Percentiles rank a stretch among this genome's conserved stretches.
Evolutionary conservation across 2,113 vertebrate genomes (phyloP).

Genomic region (Percina caprodes): DNA sequence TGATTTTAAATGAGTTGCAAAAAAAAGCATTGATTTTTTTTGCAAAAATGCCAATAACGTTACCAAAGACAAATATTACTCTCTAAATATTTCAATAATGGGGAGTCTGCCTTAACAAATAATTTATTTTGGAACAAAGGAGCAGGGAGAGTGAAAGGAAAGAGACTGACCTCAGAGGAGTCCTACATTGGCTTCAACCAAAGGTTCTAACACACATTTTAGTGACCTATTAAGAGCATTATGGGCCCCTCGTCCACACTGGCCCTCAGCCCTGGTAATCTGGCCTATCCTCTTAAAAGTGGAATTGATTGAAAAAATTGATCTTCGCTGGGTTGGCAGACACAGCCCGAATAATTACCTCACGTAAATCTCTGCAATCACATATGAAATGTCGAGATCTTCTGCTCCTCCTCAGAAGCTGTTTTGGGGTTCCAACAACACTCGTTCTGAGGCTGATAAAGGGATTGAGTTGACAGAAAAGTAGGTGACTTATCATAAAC

Average conservation of each 20-base stretch:
- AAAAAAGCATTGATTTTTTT: conserved; percentile 70
- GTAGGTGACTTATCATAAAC: conserved; percentile 41
- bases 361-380: conserved; percentile 82
- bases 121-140: conserved; percentile 38
- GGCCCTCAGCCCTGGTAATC: conserved; percentile 78
- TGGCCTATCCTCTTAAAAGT: conserved; percentile 85
- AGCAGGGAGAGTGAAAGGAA: neutral
- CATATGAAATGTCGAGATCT: conserved; percentile 79
- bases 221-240: conserved; percentile 85
- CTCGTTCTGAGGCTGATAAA: conserved; percentile 44
- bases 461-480: conserved; percentile 23
- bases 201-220: conserved; percentile 82
- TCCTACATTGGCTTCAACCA: conserved; percentile 56
- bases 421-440: conserved; percentile 30
- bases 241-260: conserved; percentile 70
- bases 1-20: conserved; percentile 67
- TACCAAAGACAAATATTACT: conserved; percentile 66
- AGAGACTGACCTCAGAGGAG: conserved; percentile 64
- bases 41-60: conserved; percentile 65
- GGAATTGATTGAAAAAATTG: conserved; percentile 86
- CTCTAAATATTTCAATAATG: conserved; percentile 46
- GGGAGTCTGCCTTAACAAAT: conserved; percentile 35
- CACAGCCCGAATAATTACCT: conserved; percentile 82
- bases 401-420: conserved; percentile 45
- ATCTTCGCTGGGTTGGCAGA: conserved; percentile 81